Evolutionary conservation across 2,113 vertebrate genomes (phyloP).

Genomic region (Istiophorus platypterus): DNA sequence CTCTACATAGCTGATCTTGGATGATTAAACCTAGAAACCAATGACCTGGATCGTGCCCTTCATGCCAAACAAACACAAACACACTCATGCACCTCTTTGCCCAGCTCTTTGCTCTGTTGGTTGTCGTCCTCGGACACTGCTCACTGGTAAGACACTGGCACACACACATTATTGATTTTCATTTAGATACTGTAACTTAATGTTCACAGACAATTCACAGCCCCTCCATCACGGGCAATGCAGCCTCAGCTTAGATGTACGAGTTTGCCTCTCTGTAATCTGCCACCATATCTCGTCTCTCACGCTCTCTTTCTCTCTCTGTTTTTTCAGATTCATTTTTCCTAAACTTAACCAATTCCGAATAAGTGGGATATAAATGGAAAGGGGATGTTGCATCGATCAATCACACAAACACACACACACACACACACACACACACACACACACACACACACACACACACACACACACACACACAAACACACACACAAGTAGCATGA

Average conservation of each 20-base stretch:
- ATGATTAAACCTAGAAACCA: constrained; percentile 86
- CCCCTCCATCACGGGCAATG: constrained; percentile 57
- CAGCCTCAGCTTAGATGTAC: constrained; percentile 87
- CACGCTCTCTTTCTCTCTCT: constrained; percentile 33
- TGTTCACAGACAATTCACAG: constrained; percentile 92
- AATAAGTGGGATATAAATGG: constrained; percentile 97
- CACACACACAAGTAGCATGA: constrained; percentile 67
- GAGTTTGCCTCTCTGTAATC: constrained; percentile 88
- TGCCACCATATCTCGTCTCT: constrained; percentile 93
- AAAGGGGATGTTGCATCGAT: constrained; percentile 89
- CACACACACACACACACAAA: too few relatives aligned
- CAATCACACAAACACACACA: constrained; percentile 85
- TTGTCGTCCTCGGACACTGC: constrained; percentile 86
- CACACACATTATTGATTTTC: constrained; percentile 96
- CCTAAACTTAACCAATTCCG: constrained; percentile 95
- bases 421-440: constrained; percentile 42
- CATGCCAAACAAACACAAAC: constrained; percentile 16
- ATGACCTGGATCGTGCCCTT: constrained; percentile 79
- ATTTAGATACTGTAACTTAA: constrained; percentile 97
- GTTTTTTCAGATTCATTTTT: constrained; percentile 93
- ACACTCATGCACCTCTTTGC: neutral
- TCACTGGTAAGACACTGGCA: constrained; percentile 89
- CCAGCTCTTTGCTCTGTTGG: constrained; percentile 8
- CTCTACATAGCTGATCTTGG: constrained; percentile 81
- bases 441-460: constrained; percentile 43